Evolutionary conservation across 1,140 invertebrate genomes (phyloP), one percentile per base, ranked within the genome.

Genomic region (Probaryconus sp.): DNA sequence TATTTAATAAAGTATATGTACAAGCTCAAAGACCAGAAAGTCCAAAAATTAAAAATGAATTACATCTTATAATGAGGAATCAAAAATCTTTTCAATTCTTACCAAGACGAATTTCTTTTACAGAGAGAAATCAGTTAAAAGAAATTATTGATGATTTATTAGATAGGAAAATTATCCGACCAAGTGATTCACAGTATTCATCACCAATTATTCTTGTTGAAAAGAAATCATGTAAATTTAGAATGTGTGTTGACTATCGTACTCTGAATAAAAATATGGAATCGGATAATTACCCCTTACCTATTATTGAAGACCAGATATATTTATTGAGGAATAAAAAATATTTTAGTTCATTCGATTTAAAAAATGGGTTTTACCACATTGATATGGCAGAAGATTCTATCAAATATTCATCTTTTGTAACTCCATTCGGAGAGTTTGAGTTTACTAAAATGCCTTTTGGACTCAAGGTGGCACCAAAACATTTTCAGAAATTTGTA

Each of bases 361-460:
- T 85, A 43, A 79, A 68, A 31, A 61, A 73, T 31, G 85, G 81
- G 5, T 88, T 79, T 68, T 77, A 75, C 47, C 82, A 88, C 31
- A 58, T 87, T 3, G 11, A 33, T n/a, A 37, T 86, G 1, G 42
- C 72, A 16, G 76, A 81, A 40, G 30, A 68, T 28, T 58, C 63
- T 60, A 68, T 42, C 31, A 60, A 78, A 14, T 82, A 77, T 37
- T 76, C 61, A 3, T 67, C 83, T 16, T 81, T 84, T 51, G 63
- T 80, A 14, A 74, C 79, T 5, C 31, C 33, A 31, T n/a, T 21
- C 5, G 63, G 75, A 6, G 50, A 73, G 6, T 78, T 65, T 35
- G 51, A 79, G 56, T 81, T 64, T 58, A 70, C 11, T n/a, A n/a
- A n/a, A n/a, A n/a, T n/a, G n/a, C n/a, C n/a, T n/a, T n/a, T n/a